Evolutionary conservation across 2,888 invertebrate genomes (phyloP), one percentile per base, ranked within the genome.

Genomic region (Patella caerulea): DNA sequence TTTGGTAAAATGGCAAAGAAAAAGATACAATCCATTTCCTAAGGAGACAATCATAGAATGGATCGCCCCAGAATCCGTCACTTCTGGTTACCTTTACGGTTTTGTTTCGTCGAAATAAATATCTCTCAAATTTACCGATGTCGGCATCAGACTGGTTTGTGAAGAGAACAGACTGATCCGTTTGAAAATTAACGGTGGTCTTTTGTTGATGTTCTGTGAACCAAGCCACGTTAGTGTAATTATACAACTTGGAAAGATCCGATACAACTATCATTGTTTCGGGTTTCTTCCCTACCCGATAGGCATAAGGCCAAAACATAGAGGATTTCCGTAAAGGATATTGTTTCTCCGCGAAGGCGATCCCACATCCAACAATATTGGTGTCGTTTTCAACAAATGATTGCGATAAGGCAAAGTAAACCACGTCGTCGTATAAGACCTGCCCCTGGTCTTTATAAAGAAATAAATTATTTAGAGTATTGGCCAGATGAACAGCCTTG

Each of bases 41-140:
- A 12, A 86, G 81, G 55, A 81, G 79, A 73, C 88, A 87, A 76
- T 88, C 88, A 74, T 82, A 87, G 75, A 83, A 85, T 9, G 87
- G 87, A 54, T 82, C 79, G 0, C 83, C 85, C 84, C 85, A 86
- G 78, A 81, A 86, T 24, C 83, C 86, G 45, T 84, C 83, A 15
- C 79, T 74, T 14, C 79, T 78, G 24, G 77, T 78, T 71, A 82
- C 80, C 2, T 59, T 71, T 17, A 82, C 77, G 15, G 81, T 75
- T 53, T 73, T 73, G 34, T 75, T 81, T 77, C 79, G 79, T 34
- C 78, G 78, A 4, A 71, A 59, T 45, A 76, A 74, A 77, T 70
- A 76, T 45, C 54, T 72, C 45, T 74, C 69, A 45, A 54, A n/a
- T 34, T 74, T 73, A 5, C 77, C 78, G 12, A 82, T 76, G 52